These are phyloP conservation scores for Raja brachyura DNA, from an alignment of 2,113 vertebrate species.

Conservation along the genomic window DNA sequence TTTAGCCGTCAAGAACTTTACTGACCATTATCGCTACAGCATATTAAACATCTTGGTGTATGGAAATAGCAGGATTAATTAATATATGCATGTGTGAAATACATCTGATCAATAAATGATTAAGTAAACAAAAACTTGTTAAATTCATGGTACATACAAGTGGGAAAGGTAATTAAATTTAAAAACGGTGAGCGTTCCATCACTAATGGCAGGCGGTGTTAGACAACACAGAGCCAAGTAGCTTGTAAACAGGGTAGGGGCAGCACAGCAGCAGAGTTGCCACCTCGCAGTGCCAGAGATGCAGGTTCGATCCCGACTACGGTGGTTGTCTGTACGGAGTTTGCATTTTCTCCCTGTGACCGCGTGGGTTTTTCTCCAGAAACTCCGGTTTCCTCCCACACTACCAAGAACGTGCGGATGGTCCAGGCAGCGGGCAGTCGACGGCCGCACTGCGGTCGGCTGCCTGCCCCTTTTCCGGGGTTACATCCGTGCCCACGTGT, in stretches of 20 bases:
- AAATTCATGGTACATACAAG: background rate
- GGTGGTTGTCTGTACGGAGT: too few relatives aligned
- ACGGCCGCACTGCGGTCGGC: too few relatives aligned
- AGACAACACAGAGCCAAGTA: background rate
- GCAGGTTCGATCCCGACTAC: too few relatives aligned
- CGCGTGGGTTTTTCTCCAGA: too few relatives aligned
- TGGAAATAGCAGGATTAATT: conserved; percentile 36
- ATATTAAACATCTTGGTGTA: background rate
- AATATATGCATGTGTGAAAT: conserved; percentile 31
- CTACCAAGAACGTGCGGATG: too few relatives aligned
- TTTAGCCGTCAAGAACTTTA: background rate
- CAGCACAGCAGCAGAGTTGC: too few relatives aligned
- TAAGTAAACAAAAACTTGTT: conserved; percentile 30
- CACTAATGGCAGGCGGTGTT: background rate
- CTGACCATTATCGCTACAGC: conserved; percentile 11
- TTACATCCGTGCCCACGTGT: too few relatives aligned
- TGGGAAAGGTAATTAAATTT: conserved; percentile 33
- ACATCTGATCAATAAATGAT: conserved; percentile 33
- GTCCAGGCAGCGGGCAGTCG: too few relatives aligned
- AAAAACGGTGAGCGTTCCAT: background rate
- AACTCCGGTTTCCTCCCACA: too few relatives aligned
- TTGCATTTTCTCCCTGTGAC: too few relatives aligned
- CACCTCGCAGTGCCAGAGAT: too few relatives aligned
- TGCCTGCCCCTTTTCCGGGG: too few relatives aligned
- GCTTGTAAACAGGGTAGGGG: background rate